Evolutionary conservation across 2,888 invertebrate species (phyloP).

Genomic region (Halocaridina rubra): DNA sequence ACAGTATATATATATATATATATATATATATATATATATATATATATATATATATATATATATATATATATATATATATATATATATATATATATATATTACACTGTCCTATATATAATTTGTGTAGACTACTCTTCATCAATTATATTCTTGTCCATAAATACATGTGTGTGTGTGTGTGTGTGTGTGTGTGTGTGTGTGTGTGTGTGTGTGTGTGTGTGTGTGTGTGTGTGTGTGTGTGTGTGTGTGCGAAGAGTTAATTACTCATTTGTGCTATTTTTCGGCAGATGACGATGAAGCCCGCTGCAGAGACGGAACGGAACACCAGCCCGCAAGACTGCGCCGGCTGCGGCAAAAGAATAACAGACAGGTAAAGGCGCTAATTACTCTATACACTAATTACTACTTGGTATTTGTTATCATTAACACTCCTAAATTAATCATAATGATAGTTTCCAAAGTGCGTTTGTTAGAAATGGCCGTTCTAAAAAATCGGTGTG

Average conservation of each 20-base stretch:
- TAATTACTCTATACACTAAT: background rate
- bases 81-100: background rate
- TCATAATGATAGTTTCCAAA: too few relatives aligned
- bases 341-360: constrained; percentile 87
- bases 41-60: background rate
- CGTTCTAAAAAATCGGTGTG: too few relatives aligned
- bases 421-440: background rate
- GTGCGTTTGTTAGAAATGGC: too few relatives aligned
- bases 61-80: background rate
- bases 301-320: constrained; percentile 44
- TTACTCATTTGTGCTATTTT: too few relatives aligned
- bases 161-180: too few relatives aligned
- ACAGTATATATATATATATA: background rate
- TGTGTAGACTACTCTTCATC: too few relatives aligned
- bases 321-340: constrained; percentile 74
- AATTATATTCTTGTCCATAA: too few relatives aligned
- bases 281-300: constrained; percentile 60
- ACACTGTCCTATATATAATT: too few relatives aligned
- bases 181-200: too few relatives aligned
- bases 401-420: background rate
- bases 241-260: too few relatives aligned
- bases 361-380: constrained; percentile 80
- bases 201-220: too few relatives aligned
- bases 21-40: background rate
- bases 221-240: too few relatives aligned